Evolutionary conservation across 2,113 vertebrate genomes (phyloP).

Genomic region (Phyllostomus hastatus): DNA sequence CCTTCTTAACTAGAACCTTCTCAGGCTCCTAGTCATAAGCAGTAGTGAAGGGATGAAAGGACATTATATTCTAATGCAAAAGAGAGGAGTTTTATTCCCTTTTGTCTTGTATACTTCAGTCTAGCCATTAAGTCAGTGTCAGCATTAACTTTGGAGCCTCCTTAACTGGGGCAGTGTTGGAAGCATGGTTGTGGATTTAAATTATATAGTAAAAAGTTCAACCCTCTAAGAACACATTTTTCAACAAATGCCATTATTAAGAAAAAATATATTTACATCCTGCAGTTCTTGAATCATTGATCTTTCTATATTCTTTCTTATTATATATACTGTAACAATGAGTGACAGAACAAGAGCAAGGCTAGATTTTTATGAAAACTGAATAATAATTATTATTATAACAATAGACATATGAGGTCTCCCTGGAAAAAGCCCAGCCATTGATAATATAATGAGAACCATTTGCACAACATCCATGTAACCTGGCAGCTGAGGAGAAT

Average conservation of each 20-base stretch:
- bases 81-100: background rate
- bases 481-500: too few species aligned
- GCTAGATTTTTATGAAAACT: slow-evolving; percentile 8
- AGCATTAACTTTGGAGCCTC: background rate
- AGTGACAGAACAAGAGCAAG: background rate
- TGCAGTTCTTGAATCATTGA: background rate
- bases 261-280: background rate
- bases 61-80: background rate
- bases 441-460: too few species aligned
- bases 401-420: background rate
- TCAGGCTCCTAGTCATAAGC: background rate
- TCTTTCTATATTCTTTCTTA: background rate
- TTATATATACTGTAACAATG: background rate
- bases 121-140: background rate
- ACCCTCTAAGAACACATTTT: background rate
- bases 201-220: background rate
- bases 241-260: background rate
- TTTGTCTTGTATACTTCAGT: background rate
- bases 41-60: background rate
- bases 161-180: background rate
- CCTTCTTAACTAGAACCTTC: background rate
- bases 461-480: too few species aligned
- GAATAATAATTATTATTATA: background rate
- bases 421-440: too few species aligned
- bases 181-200: background rate